These are phyloP conservation scores for Numenius phaeopus DNA, from an alignment of 2,797 vertebrate species.

Conservation along the genomic window DNA sequence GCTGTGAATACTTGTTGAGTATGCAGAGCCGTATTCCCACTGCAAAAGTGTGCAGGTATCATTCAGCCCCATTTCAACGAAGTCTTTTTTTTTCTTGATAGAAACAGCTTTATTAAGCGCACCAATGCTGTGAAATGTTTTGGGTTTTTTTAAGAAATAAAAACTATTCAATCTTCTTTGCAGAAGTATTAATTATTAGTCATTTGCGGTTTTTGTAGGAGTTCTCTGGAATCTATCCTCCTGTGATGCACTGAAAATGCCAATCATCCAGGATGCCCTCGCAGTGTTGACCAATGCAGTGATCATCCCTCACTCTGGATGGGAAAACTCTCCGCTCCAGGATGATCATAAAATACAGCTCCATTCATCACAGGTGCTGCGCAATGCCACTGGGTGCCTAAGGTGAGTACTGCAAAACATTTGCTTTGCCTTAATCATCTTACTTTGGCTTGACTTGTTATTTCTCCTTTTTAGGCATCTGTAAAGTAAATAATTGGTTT, in stretches of 20 bases:
- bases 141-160: not conserved
- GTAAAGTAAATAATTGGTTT: not conserved
- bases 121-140: not conserved
- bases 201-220: constrained; percentile 79
- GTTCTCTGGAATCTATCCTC: constrained; percentile 99
- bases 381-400: constrained; percentile 99
- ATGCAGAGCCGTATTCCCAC: not conserved
- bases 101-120: not conserved
- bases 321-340: constrained; percentile 95
- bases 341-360: constrained; percentile 96
- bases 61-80: not conserved
- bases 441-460: not conserved
- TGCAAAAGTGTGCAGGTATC: not conserved
- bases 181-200: not conserved
- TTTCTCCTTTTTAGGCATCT: not conserved
- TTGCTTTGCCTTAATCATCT: not conserved
- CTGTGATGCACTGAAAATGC: constrained; percentile 99
- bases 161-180: not conserved
- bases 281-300: constrained; percentile 97
- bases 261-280: constrained; percentile 98
- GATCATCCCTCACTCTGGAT: constrained; percentile 97
- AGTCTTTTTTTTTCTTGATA: not conserved
- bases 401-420: constrained; percentile 80
- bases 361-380: constrained; percentile 97
- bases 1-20: not conserved